phyloP scores from a whole-genome alignment of 2,888 invertebrate species.

The Thereva nobilitata region DNA sequence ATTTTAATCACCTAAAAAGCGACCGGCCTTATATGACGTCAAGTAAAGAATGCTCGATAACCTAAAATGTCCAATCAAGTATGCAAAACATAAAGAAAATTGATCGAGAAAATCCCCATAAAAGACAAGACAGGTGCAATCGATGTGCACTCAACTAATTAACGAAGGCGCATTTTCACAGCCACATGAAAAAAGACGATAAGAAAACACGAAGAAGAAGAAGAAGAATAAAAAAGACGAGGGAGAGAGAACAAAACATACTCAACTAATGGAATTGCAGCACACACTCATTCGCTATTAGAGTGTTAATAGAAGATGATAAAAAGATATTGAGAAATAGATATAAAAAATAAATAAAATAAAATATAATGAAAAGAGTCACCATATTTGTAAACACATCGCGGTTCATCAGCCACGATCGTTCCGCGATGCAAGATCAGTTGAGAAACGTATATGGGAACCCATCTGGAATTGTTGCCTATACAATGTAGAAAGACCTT shows the following conservation, averaged over 20 bases:
- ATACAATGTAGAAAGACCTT: neutral
- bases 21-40: no score
- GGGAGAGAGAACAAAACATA: slow-evolving; percentile 1
- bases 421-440: slow-evolving; percentile 4
- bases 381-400: slow-evolving; percentile 21
- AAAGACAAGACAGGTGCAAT: slow-evolving; percentile 18
- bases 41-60: neutral
- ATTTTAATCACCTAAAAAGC: no score
- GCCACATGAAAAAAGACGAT: slow-evolving; percentile 8
- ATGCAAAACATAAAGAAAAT: slow-evolving; percentile 14
- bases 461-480: slow-evolving; percentile 10
- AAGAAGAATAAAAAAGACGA: slow-evolving; percentile 6
- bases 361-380: neutral
- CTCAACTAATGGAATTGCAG: slow-evolving; percentile 18
- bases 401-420: neutral
- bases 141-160: slow-evolving; percentile 27
- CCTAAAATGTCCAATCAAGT: slow-evolving; percentile 21
- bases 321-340: neutral
- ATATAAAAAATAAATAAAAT: neutral
- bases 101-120: slow-evolving; percentile 22
- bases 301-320: neutral
- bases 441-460: slow-evolving; percentile 18
- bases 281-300: slow-evolving; percentile 1
- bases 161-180: slow-evolving; percentile 35
- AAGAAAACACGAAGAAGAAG: slow-evolving; percentile 5